phyloP scores from a whole-genome alignment of 2,113 vertebrate genomes.

The Lamprotornis superbus region DNA sequence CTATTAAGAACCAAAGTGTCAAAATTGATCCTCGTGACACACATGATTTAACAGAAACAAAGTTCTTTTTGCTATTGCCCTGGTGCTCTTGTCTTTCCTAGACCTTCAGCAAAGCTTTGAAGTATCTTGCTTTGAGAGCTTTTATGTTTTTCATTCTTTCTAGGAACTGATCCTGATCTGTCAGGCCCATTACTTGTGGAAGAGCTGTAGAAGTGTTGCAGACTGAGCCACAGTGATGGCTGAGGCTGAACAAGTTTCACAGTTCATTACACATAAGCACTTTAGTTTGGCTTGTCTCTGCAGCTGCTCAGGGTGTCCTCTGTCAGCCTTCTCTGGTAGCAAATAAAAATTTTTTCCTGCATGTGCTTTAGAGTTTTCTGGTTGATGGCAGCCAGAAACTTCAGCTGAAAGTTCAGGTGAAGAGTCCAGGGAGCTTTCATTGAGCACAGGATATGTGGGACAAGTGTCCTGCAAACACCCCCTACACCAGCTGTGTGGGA shows the following conservation, averaged over 20 bases:
- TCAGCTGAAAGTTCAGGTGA: not conserved
- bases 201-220: not conserved
- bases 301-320: not conserved
- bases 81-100: not conserved
- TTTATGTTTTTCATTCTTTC: not conserved
- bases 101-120: not conserved
- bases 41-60: not conserved
- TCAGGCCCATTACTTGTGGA: not conserved
- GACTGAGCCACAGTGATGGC: not conserved
- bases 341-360: not conserved
- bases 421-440: not conserved
- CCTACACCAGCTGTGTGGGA: not conserved
- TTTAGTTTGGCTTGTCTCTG: not conserved
- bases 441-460: not conserved
- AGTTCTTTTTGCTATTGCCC: not conserved
- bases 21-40: not conserved
- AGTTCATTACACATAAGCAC: not conserved
- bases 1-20: not conserved
- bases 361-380: not conserved
- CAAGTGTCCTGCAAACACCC: fast-evolving
- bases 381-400: not conserved
- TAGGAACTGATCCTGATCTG: not conserved
- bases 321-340: not conserved
- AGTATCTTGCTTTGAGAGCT: not conserved
- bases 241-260: slow-evolving; percentile 7